Evolutionary conservation across 1,140 invertebrate genomes (phyloP).

Genomic region (Pantala flavescens): DNA sequence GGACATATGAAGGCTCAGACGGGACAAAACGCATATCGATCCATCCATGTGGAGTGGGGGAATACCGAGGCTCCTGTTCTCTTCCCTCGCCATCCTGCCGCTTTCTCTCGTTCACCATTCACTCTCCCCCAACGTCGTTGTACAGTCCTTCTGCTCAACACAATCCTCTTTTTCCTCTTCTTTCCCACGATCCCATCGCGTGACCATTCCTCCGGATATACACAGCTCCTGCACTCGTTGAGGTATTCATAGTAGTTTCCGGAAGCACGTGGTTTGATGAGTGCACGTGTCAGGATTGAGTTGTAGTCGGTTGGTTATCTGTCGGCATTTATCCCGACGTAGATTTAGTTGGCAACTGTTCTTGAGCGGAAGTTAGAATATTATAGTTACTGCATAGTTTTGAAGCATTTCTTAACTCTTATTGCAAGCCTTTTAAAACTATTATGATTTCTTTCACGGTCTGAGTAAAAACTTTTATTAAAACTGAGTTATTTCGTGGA

Average conservation of each 20-base stretch:
- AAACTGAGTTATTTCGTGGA: too few relatives aligned
- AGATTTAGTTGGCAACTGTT: too few relatives aligned
- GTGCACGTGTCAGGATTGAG: neutral
- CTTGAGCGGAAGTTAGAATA: too few relatives aligned
- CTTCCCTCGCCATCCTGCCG: neutral
- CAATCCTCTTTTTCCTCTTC: neutral
- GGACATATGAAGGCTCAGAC: constrained; percentile 8
- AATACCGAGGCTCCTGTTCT: neutral
- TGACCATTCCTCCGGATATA: neutral
- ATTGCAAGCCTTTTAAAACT: too few relatives aligned
- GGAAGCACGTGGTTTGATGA: neutral
- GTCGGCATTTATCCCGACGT: too few relatives aligned
- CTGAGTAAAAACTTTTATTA: too few relatives aligned
- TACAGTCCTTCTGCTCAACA: neutral
- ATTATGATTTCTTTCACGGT: too few relatives aligned
- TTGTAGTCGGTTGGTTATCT: too few relatives aligned
- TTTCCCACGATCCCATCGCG: neutral
- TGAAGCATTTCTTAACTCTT: too few relatives aligned
- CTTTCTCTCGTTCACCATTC: neutral
- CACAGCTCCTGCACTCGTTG: neutral
- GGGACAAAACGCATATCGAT: constrained; percentile 8
- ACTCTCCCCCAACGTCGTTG: neutral
- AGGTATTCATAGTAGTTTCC: neutral
- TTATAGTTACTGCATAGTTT: too few relatives aligned
- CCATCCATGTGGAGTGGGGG: neutral